Evolutionary conservation across 2,888 invertebrate genomes (phyloP), one percentile per base, ranked within the genome.

Genomic region (Sylvicola cinctus): DNA sequence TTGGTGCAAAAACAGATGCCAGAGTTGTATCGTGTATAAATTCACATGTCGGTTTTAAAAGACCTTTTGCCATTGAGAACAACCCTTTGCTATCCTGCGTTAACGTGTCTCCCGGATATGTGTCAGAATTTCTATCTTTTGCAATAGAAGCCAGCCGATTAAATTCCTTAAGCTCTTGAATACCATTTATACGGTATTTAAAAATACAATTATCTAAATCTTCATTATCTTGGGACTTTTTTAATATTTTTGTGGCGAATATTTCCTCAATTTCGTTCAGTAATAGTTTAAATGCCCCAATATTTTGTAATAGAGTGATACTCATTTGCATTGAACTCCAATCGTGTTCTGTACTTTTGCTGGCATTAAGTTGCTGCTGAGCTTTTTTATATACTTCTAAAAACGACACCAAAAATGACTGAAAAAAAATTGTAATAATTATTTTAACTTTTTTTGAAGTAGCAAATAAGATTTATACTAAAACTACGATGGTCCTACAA

Each of bases 1-100:
- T 75, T 0, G 88, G 88, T 4, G 75, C 70, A 50, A 80, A 74
- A 29, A 85, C 68, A 27, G 80, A 71, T 37, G 76, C 73, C 45
- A 77, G 71, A 1, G 78, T 76, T 7, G 74, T 68, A 12, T 68
- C 66, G 45, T 81, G 74, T 3, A 81, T 68, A 45, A 80, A 77
- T 1, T 63, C 58, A 44, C 77, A 75, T 28, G 84, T 65, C 36
- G 45, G 43, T 31, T 51, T 51, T 1, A 58, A 44, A 1, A 47
- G 38, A 8, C 44, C 47, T 29, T 53, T 46, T 29, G 46, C 44
- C 1, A 49, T 43, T 41, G 55, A 58, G 31, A 58, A 46, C 3
- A 51, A 52, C 16, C 45, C 37, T 45, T 45, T 13, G 45, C 47
- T 25, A 52, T 49, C 29, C 16, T 26, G 20, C 8, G 3, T 4